Conservation (phyloP, 2,797 vertebrate genomes). For the Lacerta viridis region DNA sequence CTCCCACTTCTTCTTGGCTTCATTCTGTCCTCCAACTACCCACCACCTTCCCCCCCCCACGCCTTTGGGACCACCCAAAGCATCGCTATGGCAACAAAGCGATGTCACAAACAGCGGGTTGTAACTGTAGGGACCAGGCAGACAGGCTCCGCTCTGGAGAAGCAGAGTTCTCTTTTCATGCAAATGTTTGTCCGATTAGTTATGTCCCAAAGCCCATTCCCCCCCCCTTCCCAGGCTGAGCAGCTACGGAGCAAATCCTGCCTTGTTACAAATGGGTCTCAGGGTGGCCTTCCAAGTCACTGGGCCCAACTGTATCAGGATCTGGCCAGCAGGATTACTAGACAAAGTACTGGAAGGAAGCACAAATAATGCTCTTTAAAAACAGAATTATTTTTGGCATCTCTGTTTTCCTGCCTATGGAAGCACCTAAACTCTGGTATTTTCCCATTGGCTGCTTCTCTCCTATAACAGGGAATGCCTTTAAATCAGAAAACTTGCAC, state of each 20-base stretch:
- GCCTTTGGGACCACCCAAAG: constrained; percentile 40
- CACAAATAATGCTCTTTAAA: not conserved
- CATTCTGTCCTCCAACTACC: not conserved
- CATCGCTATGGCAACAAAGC: constrained; percentile 42
- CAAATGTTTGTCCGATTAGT: constrained; percentile 24
- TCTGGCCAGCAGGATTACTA: not conserved
- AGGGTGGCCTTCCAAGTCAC: not conserved
- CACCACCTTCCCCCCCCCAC: not conserved
- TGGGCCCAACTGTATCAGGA: not conserved
- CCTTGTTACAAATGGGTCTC: not conserved
- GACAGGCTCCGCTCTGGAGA: constrained; percentile 1
- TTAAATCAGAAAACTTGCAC: not conserved
- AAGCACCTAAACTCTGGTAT: not conserved
- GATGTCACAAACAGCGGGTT: constrained; percentile 42
- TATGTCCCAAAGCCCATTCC: constrained; percentile 6
- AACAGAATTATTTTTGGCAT: not conserved
- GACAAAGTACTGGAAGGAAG: too few species aligned
- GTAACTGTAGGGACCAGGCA: constrained; percentile 47
- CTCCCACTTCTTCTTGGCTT: not conserved
- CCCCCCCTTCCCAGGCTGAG: not conserved
- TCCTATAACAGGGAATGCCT: not conserved
- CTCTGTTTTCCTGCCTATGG: not conserved
- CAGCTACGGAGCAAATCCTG: not conserved
- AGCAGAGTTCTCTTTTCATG: constrained; percentile 41
- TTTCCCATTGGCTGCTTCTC: not conserved